Evolutionary conservation across 2,797 vertebrate species (phyloP).

Genomic region (Microcaecilia unicolor): DNA sequence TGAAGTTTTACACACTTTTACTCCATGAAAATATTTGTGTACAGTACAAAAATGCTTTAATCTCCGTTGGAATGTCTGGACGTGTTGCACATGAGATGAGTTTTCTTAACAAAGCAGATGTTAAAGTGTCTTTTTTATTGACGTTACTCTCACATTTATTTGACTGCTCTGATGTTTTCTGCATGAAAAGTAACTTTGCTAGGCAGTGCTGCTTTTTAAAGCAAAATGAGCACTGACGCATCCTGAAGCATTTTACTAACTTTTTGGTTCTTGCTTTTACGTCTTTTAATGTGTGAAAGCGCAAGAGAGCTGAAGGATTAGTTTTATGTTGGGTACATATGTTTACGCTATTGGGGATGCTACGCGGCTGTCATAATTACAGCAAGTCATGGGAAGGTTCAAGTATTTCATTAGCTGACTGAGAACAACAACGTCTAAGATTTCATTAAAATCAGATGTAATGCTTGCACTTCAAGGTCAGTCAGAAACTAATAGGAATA

Average conservation of each 20-base stretch:
- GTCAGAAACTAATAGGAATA: slow-evolving; percentile 54
- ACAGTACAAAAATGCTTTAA: no score
- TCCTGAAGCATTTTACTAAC: slow-evolving; percentile 3
- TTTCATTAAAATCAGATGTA: slow-evolving; percentile 70
- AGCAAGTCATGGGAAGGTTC: slow-evolving; percentile 53
- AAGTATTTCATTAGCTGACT: slow-evolving; percentile 49
- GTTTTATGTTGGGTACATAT: slow-evolving; percentile 35
- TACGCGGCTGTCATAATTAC: slow-evolving; percentile 41
- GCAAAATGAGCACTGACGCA: background rate
- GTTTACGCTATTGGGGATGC: slow-evolving; percentile 40
- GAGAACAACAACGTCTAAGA: slow-evolving; percentile 49
- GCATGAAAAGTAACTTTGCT: slow-evolving; percentile 6
- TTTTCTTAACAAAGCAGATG: slow-evolving; percentile 29
- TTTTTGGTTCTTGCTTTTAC: slow-evolving; percentile 18
- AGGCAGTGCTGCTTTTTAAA: slow-evolving; percentile 16
- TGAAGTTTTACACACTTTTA: no score
- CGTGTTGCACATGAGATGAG: no score
- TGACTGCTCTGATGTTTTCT: slow-evolving; percentile 11
- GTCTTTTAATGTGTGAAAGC: slow-evolving; percentile 12
- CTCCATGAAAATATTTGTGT: no score
- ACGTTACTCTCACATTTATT: slow-evolving; percentile 35
- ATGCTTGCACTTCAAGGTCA: slow-evolving; percentile 52
- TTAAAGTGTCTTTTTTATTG: slow-evolving; percentile 48
- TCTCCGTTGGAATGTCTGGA: no score
- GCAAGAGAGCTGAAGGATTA: slow-evolving; percentile 20